Conservation (phyloP, 2,113 vertebrate species). For the Chauna torquata region DNA sequence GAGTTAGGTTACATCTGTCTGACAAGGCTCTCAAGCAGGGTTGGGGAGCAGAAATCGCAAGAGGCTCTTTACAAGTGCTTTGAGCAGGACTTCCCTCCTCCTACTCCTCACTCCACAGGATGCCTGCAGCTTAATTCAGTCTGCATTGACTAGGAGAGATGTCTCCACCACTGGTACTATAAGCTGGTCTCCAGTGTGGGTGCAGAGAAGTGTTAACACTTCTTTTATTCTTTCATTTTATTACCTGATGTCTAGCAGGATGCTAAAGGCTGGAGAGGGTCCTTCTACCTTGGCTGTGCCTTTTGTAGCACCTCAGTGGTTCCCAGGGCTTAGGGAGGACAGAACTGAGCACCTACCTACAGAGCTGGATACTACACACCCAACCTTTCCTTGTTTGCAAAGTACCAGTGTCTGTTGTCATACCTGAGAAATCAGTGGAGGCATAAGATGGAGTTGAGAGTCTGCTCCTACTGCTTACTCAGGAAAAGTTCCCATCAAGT, state of each 20-base stretch:
- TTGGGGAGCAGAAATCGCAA: background rate
- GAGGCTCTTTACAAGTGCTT: background rate
- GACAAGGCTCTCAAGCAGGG: background rate
- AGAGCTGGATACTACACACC: background rate
- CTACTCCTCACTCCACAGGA: background rate
- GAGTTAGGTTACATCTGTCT: background rate
- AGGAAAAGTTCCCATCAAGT: slow-evolving; percentile 44
- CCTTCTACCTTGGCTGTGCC: background rate
- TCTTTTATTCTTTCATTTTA: background rate
- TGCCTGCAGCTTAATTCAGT: background rate
- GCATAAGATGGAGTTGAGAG: background rate
- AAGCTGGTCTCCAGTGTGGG: background rate
- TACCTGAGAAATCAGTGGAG: background rate
- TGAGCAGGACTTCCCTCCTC: background rate
- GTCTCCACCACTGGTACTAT: background rate
- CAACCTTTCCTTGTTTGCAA: background rate
- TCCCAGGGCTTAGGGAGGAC: background rate
- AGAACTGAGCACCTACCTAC: background rate
- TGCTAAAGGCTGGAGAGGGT: background rate
- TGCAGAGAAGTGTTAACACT: background rate
- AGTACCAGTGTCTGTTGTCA: background rate
- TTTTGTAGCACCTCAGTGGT: background rate
- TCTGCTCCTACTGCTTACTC: slow-evolving; percentile 13
- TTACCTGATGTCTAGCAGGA: background rate
- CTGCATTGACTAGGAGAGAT: background rate